Percentiles rank a stretch among this genome's conserved stretches.
phyloP scores from a whole-genome alignment of 2,888 invertebrate species.

The Apamea monoglypha region DNA sequence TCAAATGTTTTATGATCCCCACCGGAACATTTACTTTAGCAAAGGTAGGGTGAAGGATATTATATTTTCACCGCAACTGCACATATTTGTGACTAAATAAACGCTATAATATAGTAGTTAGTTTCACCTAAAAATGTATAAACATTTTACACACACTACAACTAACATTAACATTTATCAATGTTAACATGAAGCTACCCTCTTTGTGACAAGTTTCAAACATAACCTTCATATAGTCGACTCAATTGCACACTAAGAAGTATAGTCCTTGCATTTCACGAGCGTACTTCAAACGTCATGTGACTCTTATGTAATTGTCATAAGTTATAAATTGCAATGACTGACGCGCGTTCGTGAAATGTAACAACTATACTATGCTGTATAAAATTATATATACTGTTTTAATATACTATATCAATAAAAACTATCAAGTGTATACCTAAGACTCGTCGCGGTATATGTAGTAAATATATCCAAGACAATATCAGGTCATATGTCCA shows the following conservation, averaged over 20 bases:
- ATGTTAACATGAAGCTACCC: conserved; percentile 61
- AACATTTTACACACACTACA: conserved; percentile 61
- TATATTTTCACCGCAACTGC: conserved; percentile 44
- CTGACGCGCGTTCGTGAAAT: not conserved
- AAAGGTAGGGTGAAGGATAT: conserved; percentile 55
- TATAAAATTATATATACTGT: conserved; percentile 55
- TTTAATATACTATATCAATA: conserved; percentile 42
- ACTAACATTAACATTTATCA: conserved; percentile 53
- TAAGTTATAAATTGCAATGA: not conserved
- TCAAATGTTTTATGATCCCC: not conserved
- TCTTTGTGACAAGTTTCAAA: conserved; percentile 65
- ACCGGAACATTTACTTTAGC: conserved; percentile 52
- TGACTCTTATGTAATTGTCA: not conserved
- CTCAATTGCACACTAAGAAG: conserved; percentile 48
- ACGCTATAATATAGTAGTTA: conserved; percentile 49
- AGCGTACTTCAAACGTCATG: not conserved
- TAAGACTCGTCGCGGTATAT: conserved; percentile 44
- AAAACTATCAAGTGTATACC: conserved; percentile 48
- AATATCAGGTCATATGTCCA: conserved; percentile 46
- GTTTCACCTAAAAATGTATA: conserved; percentile 55
- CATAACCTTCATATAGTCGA: conserved; percentile 40
- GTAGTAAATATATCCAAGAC: conserved; percentile 59
- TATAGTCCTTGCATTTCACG: conserved; percentile 7
- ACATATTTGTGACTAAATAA: conserved; percentile 58
- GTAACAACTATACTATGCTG: conserved; percentile 12